These are phyloP conservation scores for Clistopyga incitator DNA, from an alignment of 2,888 invertebrate genomes.

Conservation along the genomic window DNA sequence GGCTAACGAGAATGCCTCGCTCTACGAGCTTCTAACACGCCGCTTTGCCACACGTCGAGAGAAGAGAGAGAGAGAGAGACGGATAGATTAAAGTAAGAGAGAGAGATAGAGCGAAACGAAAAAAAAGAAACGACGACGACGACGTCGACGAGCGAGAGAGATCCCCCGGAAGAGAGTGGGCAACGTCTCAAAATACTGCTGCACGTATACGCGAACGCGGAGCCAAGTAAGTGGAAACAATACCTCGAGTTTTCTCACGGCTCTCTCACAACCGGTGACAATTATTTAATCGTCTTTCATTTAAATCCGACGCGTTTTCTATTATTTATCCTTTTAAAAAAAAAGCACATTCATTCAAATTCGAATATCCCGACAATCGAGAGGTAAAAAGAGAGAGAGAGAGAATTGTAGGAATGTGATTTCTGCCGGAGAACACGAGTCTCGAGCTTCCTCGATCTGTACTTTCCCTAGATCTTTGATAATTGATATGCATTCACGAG, in stretches of 20 bases:
- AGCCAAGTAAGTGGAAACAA: constrained; percentile 79
- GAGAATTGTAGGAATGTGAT: background rate
- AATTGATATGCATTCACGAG: background rate
- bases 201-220: constrained; percentile 69
- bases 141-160: constrained; percentile 56
- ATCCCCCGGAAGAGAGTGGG: constrained; percentile 79
- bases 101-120: constrained; percentile 24
- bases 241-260: constrained; percentile 63
- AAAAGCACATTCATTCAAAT: background rate
- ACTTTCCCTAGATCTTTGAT: background rate
- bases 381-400: background rate
- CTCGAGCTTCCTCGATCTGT: background rate
- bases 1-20: constrained; percentile 75
- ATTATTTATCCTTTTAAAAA: background rate
- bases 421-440: constrained; percentile 2
- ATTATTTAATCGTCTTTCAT: background rate
- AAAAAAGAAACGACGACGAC: constrained; percentile 30
- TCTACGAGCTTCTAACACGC: constrained; percentile 75
- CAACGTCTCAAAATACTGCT: constrained; percentile 78
- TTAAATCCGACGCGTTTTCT: constrained; percentile 15
- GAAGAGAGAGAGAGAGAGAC: constrained; percentile 49
- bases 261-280: constrained; percentile 20
- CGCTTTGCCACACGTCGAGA: constrained; percentile 72
- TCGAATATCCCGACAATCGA: background rate
- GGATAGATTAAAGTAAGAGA: constrained; percentile 26